Percentiles rank a stretch among this genome's conserved stretches.
Conservation (phyloP, 2,797 vertebrate species). For the Oceanodroma leucorhoa region DNA sequence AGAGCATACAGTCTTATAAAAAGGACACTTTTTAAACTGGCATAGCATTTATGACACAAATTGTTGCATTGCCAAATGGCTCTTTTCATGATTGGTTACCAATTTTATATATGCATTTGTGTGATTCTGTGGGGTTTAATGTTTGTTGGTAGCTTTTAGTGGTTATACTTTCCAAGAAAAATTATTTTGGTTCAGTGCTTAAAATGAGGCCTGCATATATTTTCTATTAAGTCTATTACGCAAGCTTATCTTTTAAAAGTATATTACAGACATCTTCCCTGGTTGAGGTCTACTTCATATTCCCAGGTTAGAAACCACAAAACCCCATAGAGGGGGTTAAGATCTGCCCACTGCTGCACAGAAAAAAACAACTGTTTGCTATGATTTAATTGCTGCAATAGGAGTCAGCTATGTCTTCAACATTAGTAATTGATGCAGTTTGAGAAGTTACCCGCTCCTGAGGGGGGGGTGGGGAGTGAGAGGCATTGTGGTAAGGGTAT, state of each 20-base stretch:
- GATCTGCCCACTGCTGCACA: accelerated
- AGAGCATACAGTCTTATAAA: background rate
- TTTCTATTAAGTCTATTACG: background rate
- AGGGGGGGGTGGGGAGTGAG: background rate
- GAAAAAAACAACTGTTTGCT: background rate
- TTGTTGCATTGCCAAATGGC: background rate
- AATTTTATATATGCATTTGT: background rate
- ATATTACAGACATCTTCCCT: background rate
- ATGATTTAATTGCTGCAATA: background rate
- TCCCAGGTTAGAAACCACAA: background rate
- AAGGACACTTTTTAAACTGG: background rate
- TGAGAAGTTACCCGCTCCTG: background rate
- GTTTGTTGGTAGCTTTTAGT: background rate
- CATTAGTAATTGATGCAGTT: background rate
- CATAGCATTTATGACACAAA: background rate
- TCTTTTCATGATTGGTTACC: background rate
- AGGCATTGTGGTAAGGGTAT: background rate
- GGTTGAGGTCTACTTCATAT: background rate
- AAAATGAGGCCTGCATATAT: background rate
- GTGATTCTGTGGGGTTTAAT: background rate
- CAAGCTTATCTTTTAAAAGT: background rate
- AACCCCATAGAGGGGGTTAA: background rate
- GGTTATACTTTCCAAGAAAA: background rate
- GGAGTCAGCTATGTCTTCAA: background rate
- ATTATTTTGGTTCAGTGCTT: background rate